These are phyloP conservation scores for Lepetodrilus schrolli DNA, from an alignment of 2,888 invertebrate species.

Conservation along the genomic window DNA sequence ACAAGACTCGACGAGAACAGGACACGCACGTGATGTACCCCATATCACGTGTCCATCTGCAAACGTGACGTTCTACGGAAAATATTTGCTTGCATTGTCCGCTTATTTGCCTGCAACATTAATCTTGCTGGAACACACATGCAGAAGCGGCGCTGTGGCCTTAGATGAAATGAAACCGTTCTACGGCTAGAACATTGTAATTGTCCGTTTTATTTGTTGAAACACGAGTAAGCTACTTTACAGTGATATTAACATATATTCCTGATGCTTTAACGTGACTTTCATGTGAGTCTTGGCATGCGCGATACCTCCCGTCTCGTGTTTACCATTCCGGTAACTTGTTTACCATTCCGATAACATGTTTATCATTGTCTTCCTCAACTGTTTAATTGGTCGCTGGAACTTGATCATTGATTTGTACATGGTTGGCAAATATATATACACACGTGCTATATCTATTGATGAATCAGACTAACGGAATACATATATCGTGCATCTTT, in stretches of 20 bases:
- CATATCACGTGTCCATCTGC: background rate
- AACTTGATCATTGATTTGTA: too few relatives aligned
- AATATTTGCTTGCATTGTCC: background rate
- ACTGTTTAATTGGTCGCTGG: too few relatives aligned
- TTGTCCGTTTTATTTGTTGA: background rate
- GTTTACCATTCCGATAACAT: too few relatives aligned
- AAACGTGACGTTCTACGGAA: constrained; percentile 8
- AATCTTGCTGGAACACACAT: background rate
- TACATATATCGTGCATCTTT: too few relatives aligned
- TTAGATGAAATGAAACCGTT: background rate
- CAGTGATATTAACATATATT: background rate
- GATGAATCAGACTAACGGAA: too few relatives aligned
- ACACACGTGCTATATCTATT: too few relatives aligned
- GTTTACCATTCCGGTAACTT: too few relatives aligned
- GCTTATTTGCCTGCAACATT: constrained; percentile 20
- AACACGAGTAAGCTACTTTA: background rate
- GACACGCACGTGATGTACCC: constrained; percentile 21
- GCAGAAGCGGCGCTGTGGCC: background rate
- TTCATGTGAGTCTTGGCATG: too few relatives aligned
- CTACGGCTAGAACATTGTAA: background rate
- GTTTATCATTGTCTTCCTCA: too few relatives aligned
- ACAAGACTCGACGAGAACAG: constrained; percentile 9
- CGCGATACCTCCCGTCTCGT: too few relatives aligned
- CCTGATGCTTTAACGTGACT: background rate
- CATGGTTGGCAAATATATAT: too few relatives aligned